These are phyloP conservation scores for Lontra canadensis DNA, from an alignment of 2,113 vertebrate species.

Conservation along the genomic window DNA sequence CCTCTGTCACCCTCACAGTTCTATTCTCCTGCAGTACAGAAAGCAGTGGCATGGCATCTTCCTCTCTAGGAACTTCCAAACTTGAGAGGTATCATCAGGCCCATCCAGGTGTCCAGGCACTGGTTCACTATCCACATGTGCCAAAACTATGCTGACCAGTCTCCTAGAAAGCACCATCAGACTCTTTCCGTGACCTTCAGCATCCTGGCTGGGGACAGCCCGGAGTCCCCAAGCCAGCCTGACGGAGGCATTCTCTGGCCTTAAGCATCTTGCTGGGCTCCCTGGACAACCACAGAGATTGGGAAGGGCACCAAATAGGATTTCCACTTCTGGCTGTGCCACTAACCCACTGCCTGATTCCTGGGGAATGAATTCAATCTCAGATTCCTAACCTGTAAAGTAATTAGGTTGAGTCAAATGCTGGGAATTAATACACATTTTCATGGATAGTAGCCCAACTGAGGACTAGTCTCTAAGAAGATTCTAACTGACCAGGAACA, in stretches of 20 bases:
- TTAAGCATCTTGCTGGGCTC: background rate
- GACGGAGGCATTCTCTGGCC: background rate
- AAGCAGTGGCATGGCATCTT: background rate
- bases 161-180: background rate
- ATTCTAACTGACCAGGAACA: background rate
- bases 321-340: background rate
- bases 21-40: background rate
- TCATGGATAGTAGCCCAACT: background rate
- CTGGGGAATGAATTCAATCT: background rate
- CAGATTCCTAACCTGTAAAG: background rate
- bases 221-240: background rate
- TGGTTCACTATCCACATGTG: background rate
- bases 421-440: background rate
- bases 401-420: background rate
- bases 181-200: too few relatives aligned
- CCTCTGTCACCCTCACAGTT: background rate
- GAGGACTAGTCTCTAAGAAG: background rate
- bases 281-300: background rate
- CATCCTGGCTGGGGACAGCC: background rate
- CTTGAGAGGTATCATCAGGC: background rate
- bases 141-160: background rate
- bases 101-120: background rate
- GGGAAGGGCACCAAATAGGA: background rate
- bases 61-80: background rate
- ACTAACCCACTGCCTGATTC: background rate